Base-by-base conservation (phyloP, 2,113 vertebrate genomes). In the Nerophis lumbriciformis region DNA sequence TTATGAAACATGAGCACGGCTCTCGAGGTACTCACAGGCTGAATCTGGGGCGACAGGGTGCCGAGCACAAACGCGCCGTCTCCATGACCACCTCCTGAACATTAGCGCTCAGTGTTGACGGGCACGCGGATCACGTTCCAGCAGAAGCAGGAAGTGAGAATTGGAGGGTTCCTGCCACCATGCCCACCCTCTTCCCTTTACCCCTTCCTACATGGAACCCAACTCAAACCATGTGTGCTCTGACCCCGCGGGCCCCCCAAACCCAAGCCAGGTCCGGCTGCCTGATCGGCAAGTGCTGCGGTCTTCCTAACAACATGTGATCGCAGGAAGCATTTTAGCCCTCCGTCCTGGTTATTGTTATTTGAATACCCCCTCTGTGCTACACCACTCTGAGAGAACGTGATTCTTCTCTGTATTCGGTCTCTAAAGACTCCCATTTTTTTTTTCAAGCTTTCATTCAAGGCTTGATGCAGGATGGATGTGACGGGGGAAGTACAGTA, bases 181-280 rank as follows among this genome's bases (percentile, higher is more conserved):
- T 82, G 69, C 72, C 77, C 71, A 81, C 82, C 80, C 84, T 85
- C 84, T 81, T 83, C 87, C 76, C 81, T 83, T 79, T 80, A 86
- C 77, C 81, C 68, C 47, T 66, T 82, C 52, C 70, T 76, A 89
- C 90, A 89, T 42, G 47, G 76, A 76, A 69, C 75, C 74, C 89
- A 90, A 89, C 84, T 81, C 67, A 79, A 91, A 91, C 87, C 90
- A 91, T 89, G 88, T 90, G 90, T 88, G 83, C 77, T 81, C 75
- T 67, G 14, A 78, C 80, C 81, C 88, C 82, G 15, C 61, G 76
- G 71, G 78, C 83, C 82, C 71, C 67, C 65, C 16, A 5, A 73
- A 47, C 14, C 69, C 77, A 77, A 28, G 73, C 67, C 78, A 55
- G 42, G 71, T 59, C 66, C 66, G 72, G 57, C 79, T 65, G 63